A percentile compares a stretch with the other conserved stretches of the same genome.
Conservation (phyloP, 2,888 invertebrate genomes). For the Pyrgus malvae region DNA sequence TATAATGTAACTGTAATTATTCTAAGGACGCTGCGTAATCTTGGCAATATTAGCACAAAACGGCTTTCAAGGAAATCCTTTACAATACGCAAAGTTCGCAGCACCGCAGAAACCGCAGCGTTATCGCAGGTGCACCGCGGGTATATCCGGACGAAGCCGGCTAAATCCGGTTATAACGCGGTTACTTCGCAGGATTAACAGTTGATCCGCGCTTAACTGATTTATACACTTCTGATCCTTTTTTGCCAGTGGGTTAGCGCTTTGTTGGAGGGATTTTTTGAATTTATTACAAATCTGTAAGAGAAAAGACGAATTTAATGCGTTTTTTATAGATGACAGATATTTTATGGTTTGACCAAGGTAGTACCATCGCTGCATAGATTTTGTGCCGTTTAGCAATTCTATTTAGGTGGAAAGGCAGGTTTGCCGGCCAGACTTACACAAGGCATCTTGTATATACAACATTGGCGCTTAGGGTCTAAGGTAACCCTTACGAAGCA, state of each 20-base stretch:
- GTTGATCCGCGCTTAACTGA: constrained; percentile 69
- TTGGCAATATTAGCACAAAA: constrained; percentile 2
- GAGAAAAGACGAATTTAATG: too few relatives aligned
- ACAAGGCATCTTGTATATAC: too few relatives aligned
- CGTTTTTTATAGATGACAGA: too few relatives aligned
- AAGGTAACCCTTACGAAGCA: too few relatives aligned
- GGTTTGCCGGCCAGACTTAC: too few relatives aligned
- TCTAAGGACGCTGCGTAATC: constrained; percentile 3
- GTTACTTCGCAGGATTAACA: constrained; percentile 71
- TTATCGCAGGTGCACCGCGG: constrained; percentile 75
- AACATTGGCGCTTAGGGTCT: too few relatives aligned
- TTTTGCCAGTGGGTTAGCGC: not conserved
- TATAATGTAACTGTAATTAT: too few relatives aligned
- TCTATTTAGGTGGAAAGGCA: too few relatives aligned
- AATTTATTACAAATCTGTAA: too few relatives aligned
- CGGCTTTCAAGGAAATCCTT: constrained; percentile 7
- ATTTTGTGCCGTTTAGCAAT: too few relatives aligned
- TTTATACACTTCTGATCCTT: constrained; percentile 59
- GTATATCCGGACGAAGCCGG: constrained; percentile 51
- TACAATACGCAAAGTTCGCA: constrained; percentile 15
- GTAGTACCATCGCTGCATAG: too few relatives aligned
- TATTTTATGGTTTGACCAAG: too few relatives aligned
- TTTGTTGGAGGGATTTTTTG: not conserved
- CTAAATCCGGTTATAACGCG: constrained; percentile 62
- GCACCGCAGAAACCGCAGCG: constrained; percentile 37